These are phyloP conservation scores for Austrofundulus limnaeus DNA, from an alignment of 2,113 vertebrate genomes.

Conservation along the genomic window DNA sequence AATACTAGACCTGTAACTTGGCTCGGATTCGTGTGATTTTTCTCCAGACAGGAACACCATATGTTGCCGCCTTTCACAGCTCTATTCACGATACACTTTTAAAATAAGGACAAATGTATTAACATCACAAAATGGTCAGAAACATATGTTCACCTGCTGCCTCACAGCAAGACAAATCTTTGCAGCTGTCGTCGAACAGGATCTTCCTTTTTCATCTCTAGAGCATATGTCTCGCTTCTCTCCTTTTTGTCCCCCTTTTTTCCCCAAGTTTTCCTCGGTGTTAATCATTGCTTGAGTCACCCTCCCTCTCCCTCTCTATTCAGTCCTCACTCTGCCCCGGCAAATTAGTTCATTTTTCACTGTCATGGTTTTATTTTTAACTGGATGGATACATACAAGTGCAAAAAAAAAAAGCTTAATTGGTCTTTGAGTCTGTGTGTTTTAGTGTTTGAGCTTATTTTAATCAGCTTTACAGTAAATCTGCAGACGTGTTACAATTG, in stretches of 20 bases:
- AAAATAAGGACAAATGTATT: slow-evolving; percentile 29
- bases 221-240: not conserved
- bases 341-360: slow-evolving; percentile 20
- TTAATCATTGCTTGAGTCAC: not conserved
- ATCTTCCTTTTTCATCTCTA: slow-evolving; percentile 16
- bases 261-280: not conserved
- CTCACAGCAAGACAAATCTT: slow-evolving; percentile 32
- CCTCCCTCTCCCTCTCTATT: too few species aligned
- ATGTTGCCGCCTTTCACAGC: slow-evolving; percentile 20
- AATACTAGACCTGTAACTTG: too few species aligned
- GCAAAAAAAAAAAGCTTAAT: not conserved
- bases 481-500: not conserved
- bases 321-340: slow-evolving; percentile 9
- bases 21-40: slow-evolving; percentile 36
- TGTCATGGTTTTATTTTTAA: slow-evolving; percentile 11
- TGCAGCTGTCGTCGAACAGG: slow-evolving; percentile 22
- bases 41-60: not conserved
- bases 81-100: slow-evolving; percentile 35
- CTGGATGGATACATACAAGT: not conserved
- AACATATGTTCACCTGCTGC: slow-evolving; percentile 39
- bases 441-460: not conserved
- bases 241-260: slow-evolving; percentile 6
- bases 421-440: not conserved
- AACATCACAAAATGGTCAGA: slow-evolving; percentile 42
- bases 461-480: not conserved